Conservation (phyloP, 2,888 invertebrate genomes). For the Lepas anatifera region DNA sequence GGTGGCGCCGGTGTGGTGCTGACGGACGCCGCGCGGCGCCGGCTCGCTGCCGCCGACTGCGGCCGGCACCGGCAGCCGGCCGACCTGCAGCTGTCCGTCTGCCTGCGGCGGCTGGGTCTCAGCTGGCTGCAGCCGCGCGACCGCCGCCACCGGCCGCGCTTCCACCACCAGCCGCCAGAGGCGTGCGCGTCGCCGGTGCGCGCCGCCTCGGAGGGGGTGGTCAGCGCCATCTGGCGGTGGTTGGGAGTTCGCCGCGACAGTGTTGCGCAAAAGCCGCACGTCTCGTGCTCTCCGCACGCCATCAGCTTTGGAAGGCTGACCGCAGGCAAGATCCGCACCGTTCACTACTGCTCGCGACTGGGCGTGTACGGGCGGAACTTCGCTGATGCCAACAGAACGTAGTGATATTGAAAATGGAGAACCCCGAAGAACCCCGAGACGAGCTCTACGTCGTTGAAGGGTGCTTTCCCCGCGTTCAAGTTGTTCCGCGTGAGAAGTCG, state of each 20-base stretch:
- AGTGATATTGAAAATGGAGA: no score
- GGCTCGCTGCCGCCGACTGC: background rate
- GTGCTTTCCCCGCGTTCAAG: no score
- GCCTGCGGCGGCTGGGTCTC: background rate
- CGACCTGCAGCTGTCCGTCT: background rate
- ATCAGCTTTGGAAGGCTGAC: background rate
- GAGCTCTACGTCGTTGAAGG: no score
- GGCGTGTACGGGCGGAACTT: background rate
- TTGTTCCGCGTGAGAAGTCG: no score
- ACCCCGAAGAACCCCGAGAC: no score
- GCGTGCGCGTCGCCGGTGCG: background rate
- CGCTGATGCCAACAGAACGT: no score
- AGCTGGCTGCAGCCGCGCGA: background rate
- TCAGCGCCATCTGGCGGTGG: background rate
- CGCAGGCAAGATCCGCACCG: background rate
- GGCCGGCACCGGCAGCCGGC: background rate
- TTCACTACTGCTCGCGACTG: background rate
- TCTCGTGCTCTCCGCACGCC: background rate
- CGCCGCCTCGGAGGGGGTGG: background rate
- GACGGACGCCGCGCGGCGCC: background rate
- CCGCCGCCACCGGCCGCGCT: background rate
- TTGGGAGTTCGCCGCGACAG: no score
- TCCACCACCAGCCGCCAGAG: background rate
- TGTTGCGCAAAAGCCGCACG: no score
- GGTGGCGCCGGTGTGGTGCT: background rate